A percentile compares a stretch with the other conserved stretches of the same genome.
phyloP scores from a whole-genome alignment of 92 coral and sea anemone species.

The Siderastrea radians region DNA sequence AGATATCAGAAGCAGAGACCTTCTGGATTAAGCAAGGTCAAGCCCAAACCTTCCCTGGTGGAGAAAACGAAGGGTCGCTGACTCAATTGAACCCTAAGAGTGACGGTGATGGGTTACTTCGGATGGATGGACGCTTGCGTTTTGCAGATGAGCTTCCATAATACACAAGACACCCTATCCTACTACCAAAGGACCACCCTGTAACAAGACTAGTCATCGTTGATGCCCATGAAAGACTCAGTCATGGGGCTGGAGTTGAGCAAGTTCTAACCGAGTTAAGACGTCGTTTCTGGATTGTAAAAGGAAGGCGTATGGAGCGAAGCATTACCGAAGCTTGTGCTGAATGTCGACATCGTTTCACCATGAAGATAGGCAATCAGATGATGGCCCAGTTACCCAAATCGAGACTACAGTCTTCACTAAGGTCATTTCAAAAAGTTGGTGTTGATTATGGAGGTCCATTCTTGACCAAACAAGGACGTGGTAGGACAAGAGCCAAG shows the following conservation, averaged over 20 bases:
- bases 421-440: neutral
- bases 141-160: conserved; percentile 54
- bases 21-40: no score
- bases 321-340: conserved; percentile 19
- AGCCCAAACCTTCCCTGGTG: no score
- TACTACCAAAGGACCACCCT: conserved; percentile 48
- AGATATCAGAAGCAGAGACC: no score
- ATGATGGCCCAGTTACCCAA: conserved; percentile 3
- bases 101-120: conserved; percentile 34
- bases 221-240: conserved; percentile 25
- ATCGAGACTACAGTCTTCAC: neutral
- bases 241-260: conserved; percentile 68
- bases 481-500: neutral
- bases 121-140: conserved; percentile 38
- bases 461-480: neutral
- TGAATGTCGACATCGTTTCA: conserved; percentile 54
- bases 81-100: conserved; percentile 26
- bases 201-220: conserved; percentile 40
- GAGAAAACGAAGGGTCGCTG: no score
- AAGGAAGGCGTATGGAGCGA: conserved; percentile 47
- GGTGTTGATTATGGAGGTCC: conserved; percentile 8
- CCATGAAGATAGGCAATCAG: neutral
- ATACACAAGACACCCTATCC: conserved; percentile 52
- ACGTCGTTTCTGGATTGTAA: conserved; percentile 35
- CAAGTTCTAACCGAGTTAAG: conserved; percentile 45